These are phyloP conservation scores for Platyura marginata DNA, from an alignment of 1,140 invertebrate genomes.

Conservation along the genomic window DNA sequence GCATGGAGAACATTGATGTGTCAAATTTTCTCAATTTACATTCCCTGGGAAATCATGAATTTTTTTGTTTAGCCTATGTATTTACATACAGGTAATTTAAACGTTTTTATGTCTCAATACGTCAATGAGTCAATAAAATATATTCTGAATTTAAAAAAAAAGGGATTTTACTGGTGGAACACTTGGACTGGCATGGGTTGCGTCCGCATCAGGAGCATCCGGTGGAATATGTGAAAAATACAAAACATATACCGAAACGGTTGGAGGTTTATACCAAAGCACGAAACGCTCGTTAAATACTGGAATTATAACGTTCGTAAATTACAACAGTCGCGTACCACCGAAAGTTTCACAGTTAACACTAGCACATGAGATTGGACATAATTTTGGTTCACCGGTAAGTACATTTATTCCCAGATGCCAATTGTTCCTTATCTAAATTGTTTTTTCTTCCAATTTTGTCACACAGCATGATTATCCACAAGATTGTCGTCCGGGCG, in stretches of 20 bases:
- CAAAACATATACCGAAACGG: constrained; percentile 91
- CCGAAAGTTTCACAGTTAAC: constrained; percentile 95
- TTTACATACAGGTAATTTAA: constrained; percentile 69
- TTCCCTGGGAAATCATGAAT: constrained; percentile 89
- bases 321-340: constrained; percentile 93
- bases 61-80: constrained; percentile 96
- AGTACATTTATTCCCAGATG: too few species aligned
- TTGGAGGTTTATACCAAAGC: constrained; percentile 81
- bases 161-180: constrained; percentile 93
- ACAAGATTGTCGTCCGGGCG: constrained; percentile 74
- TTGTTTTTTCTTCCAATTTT: neutral
- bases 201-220: constrained; percentile 84
- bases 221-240: constrained; percentile 98
- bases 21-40: constrained; percentile 98
- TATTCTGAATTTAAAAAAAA: too few species aligned
- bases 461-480: constrained; percentile 83
- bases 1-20: constrained; percentile 94
- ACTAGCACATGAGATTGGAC: constrained; percentile 96
- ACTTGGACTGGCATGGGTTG: constrained; percentile 93
- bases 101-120: neutral
- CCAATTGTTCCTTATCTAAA: too few species aligned
- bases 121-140: neutral
- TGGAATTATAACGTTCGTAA: constrained; percentile 97
- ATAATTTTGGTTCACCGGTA: constrained; percentile 97
- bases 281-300: constrained; percentile 92